phyloP scores from a whole-genome alignment of 2,113 vertebrate species.

The Hydrochoerus hydrochaeris region DNA sequence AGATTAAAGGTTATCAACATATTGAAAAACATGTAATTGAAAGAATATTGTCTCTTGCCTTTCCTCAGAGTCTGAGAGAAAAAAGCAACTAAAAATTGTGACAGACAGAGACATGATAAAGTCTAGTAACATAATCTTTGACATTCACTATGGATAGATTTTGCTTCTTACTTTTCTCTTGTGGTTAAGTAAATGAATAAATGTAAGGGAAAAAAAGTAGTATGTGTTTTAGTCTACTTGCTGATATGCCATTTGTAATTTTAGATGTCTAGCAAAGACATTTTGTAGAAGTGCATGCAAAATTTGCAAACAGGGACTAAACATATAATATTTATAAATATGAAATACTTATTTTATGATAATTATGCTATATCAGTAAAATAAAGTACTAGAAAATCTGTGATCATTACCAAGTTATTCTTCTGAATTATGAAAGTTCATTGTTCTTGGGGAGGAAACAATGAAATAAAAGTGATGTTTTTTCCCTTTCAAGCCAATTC shows the following conservation, averaged over 20 bases:
- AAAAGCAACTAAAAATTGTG: background rate
- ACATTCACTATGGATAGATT: background rate
- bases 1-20: constrained; percentile 45
- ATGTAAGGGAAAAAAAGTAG: background rate
- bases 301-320: constrained; percentile 46
- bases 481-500: background rate
- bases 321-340: background rate
- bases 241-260: constrained; percentile 36
- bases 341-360: background rate
- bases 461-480: background rate
- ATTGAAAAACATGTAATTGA: constrained; percentile 37
- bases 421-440: constrained; percentile 28
- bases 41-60: constrained; percentile 1
- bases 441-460: constrained; percentile 37
- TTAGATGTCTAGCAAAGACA: background rate
- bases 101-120: background rate
- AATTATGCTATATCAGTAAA: constrained; percentile 10
- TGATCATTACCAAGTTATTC: background rate
- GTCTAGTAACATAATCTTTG: background rate
- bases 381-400: constrained; percentile 31
- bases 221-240: background rate
- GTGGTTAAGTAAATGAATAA: constrained; percentile 55
- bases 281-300: background rate
- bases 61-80: constrained; percentile 17
- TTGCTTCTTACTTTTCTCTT: background rate